Base-by-base conservation (phyloP, 2,797 vertebrate species). In the Pterois miles region DNA sequence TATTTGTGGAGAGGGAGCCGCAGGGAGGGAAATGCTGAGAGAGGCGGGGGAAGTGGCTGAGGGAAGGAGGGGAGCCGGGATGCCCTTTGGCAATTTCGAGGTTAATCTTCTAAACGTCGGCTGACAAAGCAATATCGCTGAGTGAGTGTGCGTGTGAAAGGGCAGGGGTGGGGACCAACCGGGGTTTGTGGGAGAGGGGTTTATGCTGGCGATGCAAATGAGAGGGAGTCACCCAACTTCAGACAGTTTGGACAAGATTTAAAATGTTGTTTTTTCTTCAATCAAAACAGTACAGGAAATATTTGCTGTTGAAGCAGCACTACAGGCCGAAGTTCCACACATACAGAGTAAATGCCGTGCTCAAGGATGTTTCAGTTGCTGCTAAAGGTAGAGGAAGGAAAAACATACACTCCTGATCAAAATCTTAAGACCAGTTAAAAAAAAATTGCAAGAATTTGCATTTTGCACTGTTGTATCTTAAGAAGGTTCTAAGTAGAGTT, bases 71-170 rank as follows among this genome's bases (percentile, higher is more conserved):
- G 65, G 64, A 75, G 75, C 3, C 33, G 66, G 82, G 90, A 82
- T 88, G 88, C 79, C 93, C 91, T 81, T 54, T 43, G 89, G 94
- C 91, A 93, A 89, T 89, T 89, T 89, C 66, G 87, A 91, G 93
- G 91, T 93, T 94, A 92, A 93, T 95, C 93, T 94, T 85, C 86
- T 91, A 91, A 95, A 94, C 65, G 89, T 81, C 53, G 80, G 85
- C 88, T 93, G 93, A 95, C 94, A 95, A 92, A 89, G 86, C 80
- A 89, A 90, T 87, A 89, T 87, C 81, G 76, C 86, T 74, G 85
- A 86, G 76, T 80, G 81, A 5, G 50, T 74, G 62, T 53, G 63
- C 65, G 50, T 52, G 50, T 52, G 50, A 78, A 70, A 67, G 66
- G 71, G 63, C 80, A 76, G 58, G 85, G 83, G 70, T 60, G 83